Base-by-base conservation (phyloP, 2,113 vertebrate genomes). In the Mirza zaza region DNA sequence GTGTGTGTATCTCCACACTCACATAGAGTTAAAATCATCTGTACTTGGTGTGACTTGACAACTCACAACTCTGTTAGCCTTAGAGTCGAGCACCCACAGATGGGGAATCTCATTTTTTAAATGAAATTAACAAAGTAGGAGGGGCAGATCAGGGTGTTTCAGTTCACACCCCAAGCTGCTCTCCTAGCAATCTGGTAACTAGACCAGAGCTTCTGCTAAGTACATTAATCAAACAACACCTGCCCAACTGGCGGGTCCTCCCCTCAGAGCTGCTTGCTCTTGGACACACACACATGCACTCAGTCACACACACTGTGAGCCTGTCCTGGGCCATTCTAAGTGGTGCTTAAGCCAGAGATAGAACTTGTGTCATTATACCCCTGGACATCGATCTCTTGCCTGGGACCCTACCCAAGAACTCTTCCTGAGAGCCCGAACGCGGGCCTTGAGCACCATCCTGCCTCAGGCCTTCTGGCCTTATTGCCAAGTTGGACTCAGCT, bases 41-140 rank as follows among this genome's bases (percentile, higher is more conserved):
- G 45, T 71, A 84, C 18, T 20, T 13, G 36, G 57, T 77, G 45
- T 42, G 25, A 80, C n/a, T 79, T 70, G 68, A 87, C 55, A 87
- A 57, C 39, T 80, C 3, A 87, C 55, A 87, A 57, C 39, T 80
- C 3, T 0, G 18, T 79, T 32, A 63, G n/a, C 36, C 27, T 52
- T 42, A 45, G 79, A 90, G 65, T 73, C 70, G 23, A 42, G 52
- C 11, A 15, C 71, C 80, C 79, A 14, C 70, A 96, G 83, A 93
- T 3, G n/a, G 93, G 50, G 59, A 73, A 68, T 27, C 32, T 42
- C 50, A 0, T 36, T 65, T 81, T 57, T 89, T 27, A 11, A 95
- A 93, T 36, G 80, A 94, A 84, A 94, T 88, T 57, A 83, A 67
- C 63, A 57, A 48, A 94, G 89, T 63, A 87, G 45, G 61, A 87